Evolutionary conservation across 2,113 vertebrate species (phyloP).

Genomic region (Pampusana beccarii): DNA sequence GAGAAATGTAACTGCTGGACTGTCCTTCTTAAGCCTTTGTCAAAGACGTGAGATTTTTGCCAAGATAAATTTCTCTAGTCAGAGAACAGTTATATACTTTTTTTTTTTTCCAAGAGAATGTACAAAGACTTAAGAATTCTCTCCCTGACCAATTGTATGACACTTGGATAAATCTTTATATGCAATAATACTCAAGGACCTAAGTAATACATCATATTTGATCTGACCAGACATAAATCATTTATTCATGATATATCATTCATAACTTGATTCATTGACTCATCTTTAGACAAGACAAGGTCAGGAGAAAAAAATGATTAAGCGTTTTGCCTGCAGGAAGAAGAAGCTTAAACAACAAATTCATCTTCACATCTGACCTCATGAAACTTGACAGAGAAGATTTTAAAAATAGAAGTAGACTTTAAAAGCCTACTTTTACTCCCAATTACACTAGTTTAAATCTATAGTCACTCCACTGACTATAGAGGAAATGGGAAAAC

Average conservation of each 20-base stretch:
- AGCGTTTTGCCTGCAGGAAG: conserved; percentile 70
- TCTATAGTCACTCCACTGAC: not conserved
- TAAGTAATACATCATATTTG: conserved; percentile 74
- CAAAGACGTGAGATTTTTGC: not conserved
- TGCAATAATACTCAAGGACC: conserved; percentile 64
- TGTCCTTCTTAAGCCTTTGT: not conserved
- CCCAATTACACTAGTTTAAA: conserved; percentile 38
- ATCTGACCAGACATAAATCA: conserved; percentile 76
- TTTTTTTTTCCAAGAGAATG: not conserved
- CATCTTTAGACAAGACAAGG: conserved; percentile 78
- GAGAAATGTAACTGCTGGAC: not conserved
- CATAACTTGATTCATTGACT: conserved; percentile 79
- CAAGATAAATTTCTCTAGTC: conserved; percentile 10
- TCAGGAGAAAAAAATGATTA: conserved; percentile 74
- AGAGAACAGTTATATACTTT: not conserved
- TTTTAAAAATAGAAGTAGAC: conserved; percentile 47
- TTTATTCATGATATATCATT: conserved; percentile 79
- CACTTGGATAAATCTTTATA: conserved; percentile 72
- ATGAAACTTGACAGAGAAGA: conserved; percentile 70
- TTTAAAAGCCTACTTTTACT: conserved; percentile 27
- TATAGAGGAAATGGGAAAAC: not conserved
- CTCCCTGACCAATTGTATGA: conserved; percentile 37
- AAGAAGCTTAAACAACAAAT: conserved; percentile 77
- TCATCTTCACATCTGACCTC: conserved; percentile 75
- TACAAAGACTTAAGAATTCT: conserved; percentile 27